These are phyloP conservation scores for Porites cylindrica DNA, from an alignment of 92 coral and sea anemone species.

Conservation along the genomic window DNA sequence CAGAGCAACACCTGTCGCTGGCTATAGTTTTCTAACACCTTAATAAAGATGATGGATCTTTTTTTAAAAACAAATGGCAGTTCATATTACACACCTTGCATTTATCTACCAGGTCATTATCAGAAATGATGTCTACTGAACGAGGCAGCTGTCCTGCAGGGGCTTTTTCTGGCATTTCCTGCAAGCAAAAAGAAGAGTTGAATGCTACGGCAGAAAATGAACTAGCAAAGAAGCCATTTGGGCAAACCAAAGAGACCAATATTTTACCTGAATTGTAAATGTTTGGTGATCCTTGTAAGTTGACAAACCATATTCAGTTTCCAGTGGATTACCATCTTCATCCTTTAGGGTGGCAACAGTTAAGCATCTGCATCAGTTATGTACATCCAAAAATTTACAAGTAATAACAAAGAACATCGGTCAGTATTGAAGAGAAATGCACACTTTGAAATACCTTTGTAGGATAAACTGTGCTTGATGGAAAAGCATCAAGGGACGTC, in stretches of 20 bases:
- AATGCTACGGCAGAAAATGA: neutral
- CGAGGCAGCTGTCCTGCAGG: conserved; percentile 99
- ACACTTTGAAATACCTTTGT: conserved; percentile 78
- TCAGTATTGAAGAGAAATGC: neutral
- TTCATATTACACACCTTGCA: conserved; percentile 73
- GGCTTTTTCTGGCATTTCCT: conserved; percentile 99
- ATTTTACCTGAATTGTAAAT: conserved; percentile 92
- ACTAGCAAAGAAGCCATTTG: neutral
- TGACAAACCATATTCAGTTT: conserved; percentile 96
- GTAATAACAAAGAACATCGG: too few species aligned
- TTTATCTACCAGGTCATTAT: conserved; percentile 93
- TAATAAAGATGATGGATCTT: too few species aligned
- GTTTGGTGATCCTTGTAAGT: conserved; percentile 97
- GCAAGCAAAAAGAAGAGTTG: neutral
- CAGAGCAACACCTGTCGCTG: too few species aligned
- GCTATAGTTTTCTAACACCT: too few species aligned
- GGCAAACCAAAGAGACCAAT: too few species aligned
- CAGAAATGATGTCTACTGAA: conserved; percentile 96
- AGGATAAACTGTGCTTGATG: conserved; percentile 95
- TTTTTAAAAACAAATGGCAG: too few species aligned
- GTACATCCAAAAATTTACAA: too few species aligned
- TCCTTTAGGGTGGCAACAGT: conserved; percentile 58
- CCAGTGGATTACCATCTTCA: conserved; percentile 98
- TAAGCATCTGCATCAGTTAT: neutral
- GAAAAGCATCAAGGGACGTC: conserved; percentile 95